Conservation (phyloP, 2,113 vertebrate genomes). For the Oncorhynchus keta region DNA sequence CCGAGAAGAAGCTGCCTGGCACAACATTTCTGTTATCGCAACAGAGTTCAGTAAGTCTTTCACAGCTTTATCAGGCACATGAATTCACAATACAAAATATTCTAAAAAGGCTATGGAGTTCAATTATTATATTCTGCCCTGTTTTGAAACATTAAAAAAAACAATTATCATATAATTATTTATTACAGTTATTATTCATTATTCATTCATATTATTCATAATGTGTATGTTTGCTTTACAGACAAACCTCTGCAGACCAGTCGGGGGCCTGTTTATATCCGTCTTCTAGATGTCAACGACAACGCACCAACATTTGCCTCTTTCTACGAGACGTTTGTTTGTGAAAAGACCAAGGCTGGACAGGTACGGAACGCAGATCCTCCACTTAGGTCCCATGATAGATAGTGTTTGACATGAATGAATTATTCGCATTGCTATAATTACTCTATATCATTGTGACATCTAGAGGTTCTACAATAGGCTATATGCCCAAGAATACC, state of each 20-base stretch:
- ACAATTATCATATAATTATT: too few species aligned
- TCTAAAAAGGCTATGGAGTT: too few species aligned
- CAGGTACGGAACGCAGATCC: slow-evolving; percentile 75
- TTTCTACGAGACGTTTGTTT: slow-evolving; percentile 90
- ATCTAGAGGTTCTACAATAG: slow-evolving; percentile 3
- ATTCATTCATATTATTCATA: too few species aligned
- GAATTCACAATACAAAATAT: too few species aligned
- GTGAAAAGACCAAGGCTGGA: slow-evolving; percentile 88
- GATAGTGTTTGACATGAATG: neutral
- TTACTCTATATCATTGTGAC: neutral
- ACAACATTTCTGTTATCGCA: slow-evolving; percentile 92
- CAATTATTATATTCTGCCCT: too few species aligned
- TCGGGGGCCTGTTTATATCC: slow-evolving; percentile 86
- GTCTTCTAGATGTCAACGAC: slow-evolving; percentile 92
- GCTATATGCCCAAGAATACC: neutral
- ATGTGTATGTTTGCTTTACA: slow-evolving; percentile 44
- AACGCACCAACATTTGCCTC: slow-evolving; percentile 88
- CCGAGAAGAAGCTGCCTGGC: slow-evolving; percentile 88
- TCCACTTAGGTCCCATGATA: slow-evolving; percentile 13
- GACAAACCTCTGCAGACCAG: slow-evolving; percentile 88
- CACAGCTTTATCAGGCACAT: neutral
- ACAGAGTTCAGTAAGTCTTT: slow-evolving; percentile 89
- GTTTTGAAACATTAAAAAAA: too few species aligned
- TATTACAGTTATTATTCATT: neutral
- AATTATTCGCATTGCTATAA: neutral